Evolutionary conservation across 1,140 invertebrate species (phyloP).

Genomic region (Drosophila repletoides): DNA sequence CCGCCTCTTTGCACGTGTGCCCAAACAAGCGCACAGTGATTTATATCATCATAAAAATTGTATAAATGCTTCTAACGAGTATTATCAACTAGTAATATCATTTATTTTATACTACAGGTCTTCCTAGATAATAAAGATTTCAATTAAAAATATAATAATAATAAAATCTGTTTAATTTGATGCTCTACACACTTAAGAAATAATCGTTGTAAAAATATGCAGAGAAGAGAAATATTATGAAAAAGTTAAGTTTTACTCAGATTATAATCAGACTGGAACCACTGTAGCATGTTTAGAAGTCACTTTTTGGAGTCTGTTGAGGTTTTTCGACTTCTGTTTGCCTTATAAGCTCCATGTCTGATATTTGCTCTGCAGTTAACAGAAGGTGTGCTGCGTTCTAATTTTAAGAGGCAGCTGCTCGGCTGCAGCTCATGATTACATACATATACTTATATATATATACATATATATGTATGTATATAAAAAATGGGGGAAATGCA

Average conservation of each 20-base stretch:
- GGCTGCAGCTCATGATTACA: not conserved
- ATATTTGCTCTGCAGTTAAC: constrained; percentile 40
- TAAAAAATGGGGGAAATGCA: constrained; percentile 45
- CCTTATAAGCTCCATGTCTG: constrained; percentile 14
- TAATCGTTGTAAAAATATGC: no score
- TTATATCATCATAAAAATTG: no score
- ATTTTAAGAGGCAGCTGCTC: constrained; percentile 21
- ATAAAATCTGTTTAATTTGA: no score
- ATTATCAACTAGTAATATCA: no score
- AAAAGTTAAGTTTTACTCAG: not conserved
- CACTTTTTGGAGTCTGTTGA: not conserved
- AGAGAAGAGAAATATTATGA: no score
- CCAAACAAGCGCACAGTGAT: not conserved
- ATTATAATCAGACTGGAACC: not conserved
- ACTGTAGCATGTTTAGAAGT: not conserved
- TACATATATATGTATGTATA: no score
- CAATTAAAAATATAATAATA: not conserved
- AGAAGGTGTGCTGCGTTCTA: constrained; percentile 43
- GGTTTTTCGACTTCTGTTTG: constrained; percentile 12
- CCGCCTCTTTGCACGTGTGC: constrained; percentile 1
- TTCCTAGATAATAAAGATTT: not conserved
- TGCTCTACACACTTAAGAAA: no score
- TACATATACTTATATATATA: no score
- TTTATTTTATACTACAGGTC: no score
- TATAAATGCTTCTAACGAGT: no score